These are phyloP conservation scores for Zeugodacus cucurbitae DNA, from an alignment of 1,140 invertebrate species.

Conservation along the genomic window DNA sequence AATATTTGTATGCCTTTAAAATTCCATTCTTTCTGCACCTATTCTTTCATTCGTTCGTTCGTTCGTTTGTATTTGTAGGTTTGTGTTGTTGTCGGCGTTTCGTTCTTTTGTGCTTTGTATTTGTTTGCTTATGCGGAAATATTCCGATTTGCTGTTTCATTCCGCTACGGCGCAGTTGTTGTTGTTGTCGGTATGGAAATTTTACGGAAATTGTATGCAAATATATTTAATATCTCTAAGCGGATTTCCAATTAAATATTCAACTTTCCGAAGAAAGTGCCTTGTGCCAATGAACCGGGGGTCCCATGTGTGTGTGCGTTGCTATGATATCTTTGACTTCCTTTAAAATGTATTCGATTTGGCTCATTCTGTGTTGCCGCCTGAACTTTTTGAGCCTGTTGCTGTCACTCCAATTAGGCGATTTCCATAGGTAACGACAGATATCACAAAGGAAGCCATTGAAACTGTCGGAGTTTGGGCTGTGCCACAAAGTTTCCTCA, in stretches of 20 bases:
- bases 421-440: background rate
- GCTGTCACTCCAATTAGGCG: background rate
- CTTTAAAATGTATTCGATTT: background rate
- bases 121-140: background rate
- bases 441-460: background rate
- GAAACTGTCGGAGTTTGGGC: background rate
- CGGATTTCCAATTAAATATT: background rate
- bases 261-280: background rate
- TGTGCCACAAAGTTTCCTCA: background rate
- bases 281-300: background rate
- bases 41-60: no score
- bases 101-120: background rate
- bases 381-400: background rate
- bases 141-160: background rate
- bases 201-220: background rate
- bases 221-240: background rate
- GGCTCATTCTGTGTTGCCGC: background rate
- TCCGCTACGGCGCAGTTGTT: background rate
- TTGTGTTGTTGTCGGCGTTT: background rate
- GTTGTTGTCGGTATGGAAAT: background rate
- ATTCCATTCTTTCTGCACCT: conserved; percentile 1
- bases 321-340: background rate
- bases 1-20: background rate
- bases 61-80: background rate
- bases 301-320: background rate